Conservation (phyloP, 2,888 invertebrate species). For the Euproctis similis region DNA sequence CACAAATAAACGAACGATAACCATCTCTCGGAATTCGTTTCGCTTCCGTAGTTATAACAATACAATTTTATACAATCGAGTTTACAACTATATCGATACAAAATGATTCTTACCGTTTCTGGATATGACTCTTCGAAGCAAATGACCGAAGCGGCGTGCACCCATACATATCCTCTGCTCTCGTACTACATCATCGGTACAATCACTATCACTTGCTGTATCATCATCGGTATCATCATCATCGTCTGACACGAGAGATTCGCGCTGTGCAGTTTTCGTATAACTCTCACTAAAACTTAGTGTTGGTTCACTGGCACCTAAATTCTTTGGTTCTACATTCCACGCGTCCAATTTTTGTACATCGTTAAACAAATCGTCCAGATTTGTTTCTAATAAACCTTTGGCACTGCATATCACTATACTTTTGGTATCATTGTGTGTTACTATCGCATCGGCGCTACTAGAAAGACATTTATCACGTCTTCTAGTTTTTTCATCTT, state of each 20-base stretch:
- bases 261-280: conserved; percentile 41
- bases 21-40: conserved; percentile 34
- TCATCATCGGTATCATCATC: conserved; percentile 62
- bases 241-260: conserved; percentile 60
- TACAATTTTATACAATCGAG: conserved; percentile 14
- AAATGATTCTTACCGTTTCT: conserved; percentile 56
- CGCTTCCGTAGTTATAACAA: conserved; percentile 19
- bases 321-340: conserved; percentile 52
- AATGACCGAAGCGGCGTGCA: conserved; percentile 61
- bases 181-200: conserved; percentile 55
- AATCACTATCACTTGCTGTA: conserved; percentile 60
- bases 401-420: conserved; percentile 74
- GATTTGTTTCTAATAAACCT: conserved; percentile 73
- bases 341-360: conserved; percentile 48
- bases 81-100: conserved; percentile 5
- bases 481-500: conserved; percentile 34
- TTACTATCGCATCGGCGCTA: conserved; percentile 59
- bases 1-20: conserved; percentile 50
- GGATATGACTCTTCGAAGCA: conserved; percentile 63
- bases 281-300: conserved; percentile 47
- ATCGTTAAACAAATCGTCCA: conserved; percentile 67
- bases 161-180: conserved; percentile 66
- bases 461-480: conserved; percentile 57
- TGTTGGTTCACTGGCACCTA: conserved; percentile 65
- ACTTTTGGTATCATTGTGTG: conserved; percentile 53